phyloP scores from a whole-genome alignment of 2,113 vertebrate species.

The Calypte anna region DNA sequence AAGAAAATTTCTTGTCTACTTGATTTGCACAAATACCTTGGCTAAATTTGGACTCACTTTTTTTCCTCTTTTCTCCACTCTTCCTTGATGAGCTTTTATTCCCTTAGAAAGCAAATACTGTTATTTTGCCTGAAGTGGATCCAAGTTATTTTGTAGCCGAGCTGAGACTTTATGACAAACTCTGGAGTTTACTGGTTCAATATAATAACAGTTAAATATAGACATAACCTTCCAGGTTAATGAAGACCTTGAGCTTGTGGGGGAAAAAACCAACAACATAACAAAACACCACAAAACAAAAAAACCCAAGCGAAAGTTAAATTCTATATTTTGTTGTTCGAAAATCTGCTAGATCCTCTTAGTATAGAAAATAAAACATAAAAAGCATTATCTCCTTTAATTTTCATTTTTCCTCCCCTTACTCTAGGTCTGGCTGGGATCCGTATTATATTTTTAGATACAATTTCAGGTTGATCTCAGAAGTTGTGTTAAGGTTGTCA shows the following conservation, averaged over 20 bases:
- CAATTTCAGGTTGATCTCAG: not conserved
- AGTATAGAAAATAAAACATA: not conserved
- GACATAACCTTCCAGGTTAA: not conserved
- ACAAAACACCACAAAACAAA: not conserved
- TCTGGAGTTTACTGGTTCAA: not conserved
- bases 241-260: not conserved
- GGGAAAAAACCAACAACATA: not conserved
- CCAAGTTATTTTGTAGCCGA: not conserved
- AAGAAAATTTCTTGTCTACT: not conserved
- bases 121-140: not conserved
- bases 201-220: not conserved
- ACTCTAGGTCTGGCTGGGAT: not conserved
- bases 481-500: slow-evolving; percentile 50
- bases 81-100: not conserved
- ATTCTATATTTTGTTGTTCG: not conserved
- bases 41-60: not conserved
- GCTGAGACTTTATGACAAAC: not conserved
- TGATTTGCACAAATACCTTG: not conserved
- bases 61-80: not conserved
- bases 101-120: not conserved
- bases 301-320: not conserved
- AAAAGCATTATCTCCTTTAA: not conserved
- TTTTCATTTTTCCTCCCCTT: not conserved
- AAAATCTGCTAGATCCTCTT: not conserved
- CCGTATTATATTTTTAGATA: not conserved